These are phyloP conservation scores for Microctonus hyperodae DNA, from an alignment of 2,888 invertebrate species.

Conservation along the genomic window DNA sequence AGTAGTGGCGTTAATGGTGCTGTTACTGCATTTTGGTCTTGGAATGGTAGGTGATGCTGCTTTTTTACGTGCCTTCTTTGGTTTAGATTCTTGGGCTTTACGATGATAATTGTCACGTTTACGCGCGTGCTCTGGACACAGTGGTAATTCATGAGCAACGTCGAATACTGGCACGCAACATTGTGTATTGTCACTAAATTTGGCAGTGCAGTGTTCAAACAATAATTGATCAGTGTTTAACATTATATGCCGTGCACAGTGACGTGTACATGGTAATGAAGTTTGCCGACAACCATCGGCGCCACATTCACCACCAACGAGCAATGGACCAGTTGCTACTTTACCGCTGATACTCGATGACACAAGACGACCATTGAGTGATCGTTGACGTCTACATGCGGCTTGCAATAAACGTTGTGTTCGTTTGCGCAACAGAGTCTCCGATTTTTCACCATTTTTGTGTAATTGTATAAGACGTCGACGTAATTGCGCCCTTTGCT, in stretches of 20 bases:
- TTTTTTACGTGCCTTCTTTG: slow-evolving; percentile 74
- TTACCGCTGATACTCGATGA: slow-evolving; percentile 39
- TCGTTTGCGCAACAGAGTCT: slow-evolving; percentile 48
- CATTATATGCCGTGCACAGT: slow-evolving; percentile 86
- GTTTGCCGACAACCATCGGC: slow-evolving; percentile 60
- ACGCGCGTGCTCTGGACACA: slow-evolving; percentile 86
- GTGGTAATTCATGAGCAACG: slow-evolving; percentile 79
- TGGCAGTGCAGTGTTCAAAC: slow-evolving; percentile 82
- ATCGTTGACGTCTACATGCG: slow-evolving; percentile 49
- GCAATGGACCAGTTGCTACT: slow-evolving; percentile 48
- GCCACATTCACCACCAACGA: slow-evolving; percentile 56
- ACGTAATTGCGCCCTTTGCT: slow-evolving; percentile 62
- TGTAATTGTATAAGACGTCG: slow-evolving; percentile 64
- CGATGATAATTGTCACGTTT: slow-evolving; percentile 85
- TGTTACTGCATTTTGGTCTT: slow-evolving; percentile 62
- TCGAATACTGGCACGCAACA: slow-evolving; percentile 83
- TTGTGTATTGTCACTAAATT: slow-evolving; percentile 79
- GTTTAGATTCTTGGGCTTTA: slow-evolving; percentile 77
- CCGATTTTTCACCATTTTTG: slow-evolving; percentile 54
- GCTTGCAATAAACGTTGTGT: slow-evolving; percentile 51
- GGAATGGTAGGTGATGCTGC: slow-evolving; percentile 67
- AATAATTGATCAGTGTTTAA: slow-evolving; percentile 83
- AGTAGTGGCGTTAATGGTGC: slow-evolving; percentile 29
- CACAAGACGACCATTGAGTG: slow-evolving; percentile 39
- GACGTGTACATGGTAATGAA: slow-evolving; percentile 79